These are phyloP conservation scores for Bombus sylvicola DNA, from an alignment of 1,140 invertebrate species.

Conservation along the genomic window DNA sequence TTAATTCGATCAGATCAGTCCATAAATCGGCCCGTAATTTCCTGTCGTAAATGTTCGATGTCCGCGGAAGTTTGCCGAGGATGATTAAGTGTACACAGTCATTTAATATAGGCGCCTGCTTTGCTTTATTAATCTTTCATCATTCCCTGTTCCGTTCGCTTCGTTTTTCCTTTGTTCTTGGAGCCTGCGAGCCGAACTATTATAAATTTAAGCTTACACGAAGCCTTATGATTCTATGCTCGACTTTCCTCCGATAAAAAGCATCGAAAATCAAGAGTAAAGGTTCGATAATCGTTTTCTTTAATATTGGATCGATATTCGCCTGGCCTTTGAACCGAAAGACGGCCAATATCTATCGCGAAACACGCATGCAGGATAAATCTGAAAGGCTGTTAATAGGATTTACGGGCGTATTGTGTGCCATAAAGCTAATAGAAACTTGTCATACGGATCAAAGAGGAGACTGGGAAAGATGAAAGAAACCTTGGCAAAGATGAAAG, in stretches of 20 bases:
- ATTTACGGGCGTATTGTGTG: slow-evolving; percentile 1
- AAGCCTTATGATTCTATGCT: not conserved
- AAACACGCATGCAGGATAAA: not conserved
- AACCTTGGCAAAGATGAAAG: not conserved
- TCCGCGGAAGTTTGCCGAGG: slow-evolving; percentile 8
- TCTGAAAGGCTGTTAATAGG: slow-evolving; percentile 1
- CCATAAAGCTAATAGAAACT: slow-evolving; percentile 14
- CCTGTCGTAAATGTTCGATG: slow-evolving; percentile 13
- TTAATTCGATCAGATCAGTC: slow-evolving; percentile 13
- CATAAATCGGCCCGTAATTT: slow-evolving; percentile 16
- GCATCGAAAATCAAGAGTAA: not conserved
- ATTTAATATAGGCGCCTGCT: slow-evolving; percentile 2
- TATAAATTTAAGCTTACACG: not conserved
- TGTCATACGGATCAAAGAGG: slow-evolving; percentile 8
- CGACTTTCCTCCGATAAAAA: not conserved
- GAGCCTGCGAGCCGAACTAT: not conserved
- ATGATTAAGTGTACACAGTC: slow-evolving; percentile 15
- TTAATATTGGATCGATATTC: not conserved
- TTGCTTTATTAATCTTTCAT: slow-evolving; percentile 12
- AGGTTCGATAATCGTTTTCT: not conserved
- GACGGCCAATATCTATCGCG: not conserved
- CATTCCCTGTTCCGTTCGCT: not conserved
- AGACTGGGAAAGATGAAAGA: not conserved
- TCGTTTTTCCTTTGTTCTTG: not conserved
- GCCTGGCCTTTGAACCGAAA: not conserved